Conservation (phyloP, 2,113 vertebrate genomes). For the Hemibagrus wyckioides region DNA sequence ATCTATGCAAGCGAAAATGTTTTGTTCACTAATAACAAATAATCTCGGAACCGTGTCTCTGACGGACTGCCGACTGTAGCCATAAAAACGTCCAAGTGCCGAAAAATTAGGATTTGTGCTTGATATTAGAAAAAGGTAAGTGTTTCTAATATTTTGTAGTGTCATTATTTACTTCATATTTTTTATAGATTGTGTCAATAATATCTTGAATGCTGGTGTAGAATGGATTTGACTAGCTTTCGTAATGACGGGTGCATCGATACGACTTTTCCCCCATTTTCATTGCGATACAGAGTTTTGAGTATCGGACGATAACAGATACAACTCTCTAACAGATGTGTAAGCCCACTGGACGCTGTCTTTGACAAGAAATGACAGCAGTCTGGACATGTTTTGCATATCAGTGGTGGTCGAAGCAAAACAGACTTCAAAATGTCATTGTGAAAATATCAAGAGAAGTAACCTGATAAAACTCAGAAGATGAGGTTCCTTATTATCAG, state of each 20-base stretch:
- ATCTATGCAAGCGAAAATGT: slow-evolving; percentile 50
- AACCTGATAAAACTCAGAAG: not conserved
- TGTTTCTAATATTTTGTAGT: not conserved
- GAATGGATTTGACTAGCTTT: not conserved
- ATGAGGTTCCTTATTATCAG: not conserved
- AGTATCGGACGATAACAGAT: no score
- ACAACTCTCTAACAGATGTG: not conserved
- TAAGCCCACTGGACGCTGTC: not conserved
- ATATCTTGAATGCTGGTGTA: not conserved
- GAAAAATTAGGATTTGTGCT: slow-evolving; percentile 32
- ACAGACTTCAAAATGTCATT: not conserved
- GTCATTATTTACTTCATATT: not conserved
- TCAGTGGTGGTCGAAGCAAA: not conserved
- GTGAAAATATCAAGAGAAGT: not conserved
- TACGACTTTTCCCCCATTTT: not conserved
- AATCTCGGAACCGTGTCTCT: slow-evolving; percentile 10
- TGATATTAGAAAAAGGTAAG: slow-evolving; percentile 44
- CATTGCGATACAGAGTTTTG: not conserved
- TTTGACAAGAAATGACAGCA: not conserved
- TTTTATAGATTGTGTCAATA: not conserved
- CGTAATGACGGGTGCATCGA: not conserved
- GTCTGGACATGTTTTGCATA: not conserved
- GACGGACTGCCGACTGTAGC: slow-evolving; percentile 39
- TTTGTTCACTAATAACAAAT: slow-evolving; percentile 27
- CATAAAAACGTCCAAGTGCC: slow-evolving; percentile 47